Base-by-base conservation (phyloP, 1,140 invertebrate species). In the Drosophila ambigua region DNA sequence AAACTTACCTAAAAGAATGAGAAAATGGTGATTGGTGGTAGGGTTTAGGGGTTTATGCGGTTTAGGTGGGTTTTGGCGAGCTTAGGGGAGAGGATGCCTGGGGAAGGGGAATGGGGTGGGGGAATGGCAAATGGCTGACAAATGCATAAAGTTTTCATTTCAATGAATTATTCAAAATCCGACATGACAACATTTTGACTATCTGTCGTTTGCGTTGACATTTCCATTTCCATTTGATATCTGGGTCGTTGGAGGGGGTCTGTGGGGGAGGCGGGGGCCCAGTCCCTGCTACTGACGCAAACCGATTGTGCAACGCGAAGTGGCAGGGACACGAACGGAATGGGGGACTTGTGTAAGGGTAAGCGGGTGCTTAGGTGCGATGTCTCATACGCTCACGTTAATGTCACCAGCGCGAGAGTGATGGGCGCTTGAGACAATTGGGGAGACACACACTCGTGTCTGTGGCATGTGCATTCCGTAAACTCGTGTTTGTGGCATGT, bases 101-200 rank as follows among this genome's bases (percentile, higher is more conserved):
- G 24, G 31, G 2, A 7, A n/a, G 5, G n/a, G 31, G 11, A 2
- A 20, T 16, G 13, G 28, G 28, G 28, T 11, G n/a, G 48, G 46
- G 20, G 49, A 53, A 63, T 74, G 60, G 58, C 68, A 81, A 78
- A 87, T 77, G 82, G 82, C 81, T 84, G 81, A 85, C 82, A 85
- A 87, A 77, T 85, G 82, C 82, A 84, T 85, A 77, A 77, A 85
- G 82, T 81, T 85, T 77, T 77, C 77, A 87, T 87, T 81, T 74
- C 65, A 68, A 85, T 85, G 79, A 85, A 87, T 87, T 85, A 85
- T 85, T 85, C 81, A 85, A 87, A 81, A 87, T 85, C 61, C 69
- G 74, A 68, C 74, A 82, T 87, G 81, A 85, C 83, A 87, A 78
- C 78, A 81, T 81, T 85, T 75, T 75, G 71, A 78, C 78, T 75